Evolutionary conservation across 2,797 vertebrate species (phyloP).

Genomic region (Steatocranus sp.): DNA sequence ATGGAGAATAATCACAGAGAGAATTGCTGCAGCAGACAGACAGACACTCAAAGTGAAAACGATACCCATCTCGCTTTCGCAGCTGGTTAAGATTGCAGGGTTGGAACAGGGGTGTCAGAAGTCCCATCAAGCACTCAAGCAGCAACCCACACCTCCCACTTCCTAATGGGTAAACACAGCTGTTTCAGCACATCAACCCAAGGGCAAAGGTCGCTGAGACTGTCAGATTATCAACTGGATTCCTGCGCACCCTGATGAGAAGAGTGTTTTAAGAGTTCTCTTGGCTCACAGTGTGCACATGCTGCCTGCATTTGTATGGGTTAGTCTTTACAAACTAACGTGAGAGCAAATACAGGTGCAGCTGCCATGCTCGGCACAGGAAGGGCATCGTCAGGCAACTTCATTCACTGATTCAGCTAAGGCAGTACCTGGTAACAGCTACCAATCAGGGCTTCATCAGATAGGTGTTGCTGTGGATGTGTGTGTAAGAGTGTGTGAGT

Average conservation of each 20-base stretch:
- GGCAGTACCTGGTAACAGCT: background rate
- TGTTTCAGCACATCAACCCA: conserved; percentile 25
- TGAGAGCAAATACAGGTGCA: background rate
- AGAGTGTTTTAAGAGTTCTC: conserved; percentile 7
- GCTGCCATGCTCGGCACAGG: background rate
- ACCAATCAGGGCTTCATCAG: background rate
- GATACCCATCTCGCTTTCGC: background rate
- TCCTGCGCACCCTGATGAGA: conserved; percentile 2
- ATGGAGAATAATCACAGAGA: background rate
- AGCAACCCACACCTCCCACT: background rate
- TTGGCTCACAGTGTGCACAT: background rate
- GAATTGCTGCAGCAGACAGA: background rate
- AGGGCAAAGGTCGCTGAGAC: conserved; percentile 30
- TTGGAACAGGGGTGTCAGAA: background rate
- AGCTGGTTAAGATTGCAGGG: background rate
- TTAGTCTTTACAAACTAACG: conserved; percentile 42
- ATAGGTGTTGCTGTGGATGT: background rate
- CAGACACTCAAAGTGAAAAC: background rate
- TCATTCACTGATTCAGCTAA: background rate
- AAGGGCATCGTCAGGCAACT: background rate
- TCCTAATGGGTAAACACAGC: conserved; percentile 48
- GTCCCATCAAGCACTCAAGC: background rate
- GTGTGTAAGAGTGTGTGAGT: background rate
- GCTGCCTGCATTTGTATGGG: background rate
- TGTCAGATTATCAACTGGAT: conserved; percentile 13